Evolutionary conservation across 2,113 vertebrate species (phyloP).

Genomic region (Bos taurus): ARS-UCD2.0 NC_037355.1:42040001-42040500

Average conservation of each 20-base stretch:
- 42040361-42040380: neutral
- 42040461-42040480: neutral
- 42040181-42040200: neutral
- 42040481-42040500: neutral
- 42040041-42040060: slow-evolving; percentile 84
- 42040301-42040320: neutral
- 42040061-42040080: slow-evolving; percentile 76
- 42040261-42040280: neutral
- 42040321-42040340: too few species aligned
- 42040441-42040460: fast-evolving
- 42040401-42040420: neutral
- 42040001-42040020: slow-evolving; percentile 87
- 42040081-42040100: neutral
- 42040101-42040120: neutral
- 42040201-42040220: neutral
- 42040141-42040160: neutral
- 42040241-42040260: too few species aligned
- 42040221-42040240: neutral
- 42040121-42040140: neutral
- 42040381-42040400: fast-evolving
- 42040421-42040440: too few species aligned
- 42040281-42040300: neutral
- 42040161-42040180: neutral
- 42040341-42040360: too few species aligned
- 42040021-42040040: slow-evolving; percentile 92